Percentiles rank a stretch among this genome's conserved stretches.
Conservation (phyloP, 2,797 vertebrate species). For the Argentina silus region DNA sequence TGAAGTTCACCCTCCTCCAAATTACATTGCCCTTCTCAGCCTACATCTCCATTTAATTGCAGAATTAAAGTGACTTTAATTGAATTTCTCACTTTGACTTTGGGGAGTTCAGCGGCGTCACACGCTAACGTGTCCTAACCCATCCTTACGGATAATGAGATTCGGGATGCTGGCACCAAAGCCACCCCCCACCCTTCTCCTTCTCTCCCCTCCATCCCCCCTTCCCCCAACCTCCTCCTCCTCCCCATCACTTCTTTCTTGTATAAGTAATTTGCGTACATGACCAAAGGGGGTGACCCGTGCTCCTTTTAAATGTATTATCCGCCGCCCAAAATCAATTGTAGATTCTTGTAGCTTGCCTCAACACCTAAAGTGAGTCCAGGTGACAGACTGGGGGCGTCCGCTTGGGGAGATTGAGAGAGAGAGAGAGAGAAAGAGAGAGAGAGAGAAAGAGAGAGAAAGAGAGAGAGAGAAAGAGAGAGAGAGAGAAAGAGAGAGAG, state of each 20-base stretch:
- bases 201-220: conserved; percentile 22
- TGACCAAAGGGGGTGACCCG: conserved; percentile 36
- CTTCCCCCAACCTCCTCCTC: neutral
- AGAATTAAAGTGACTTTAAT: conserved; percentile 52
- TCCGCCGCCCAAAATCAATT: conserved; percentile 35
- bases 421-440: too few relatives aligned
- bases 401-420: neutral
- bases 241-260: conserved; percentile 33
- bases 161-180: conserved; percentile 31
- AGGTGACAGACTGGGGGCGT: neutral
- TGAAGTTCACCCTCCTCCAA: neutral
- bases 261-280: conserved; percentile 50
- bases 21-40: conserved; percentile 38
- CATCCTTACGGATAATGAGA: conserved; percentile 54
- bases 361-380: conserved; percentile 7
- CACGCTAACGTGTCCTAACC: conserved; percentile 9
- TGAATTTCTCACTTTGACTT: conserved; percentile 58
- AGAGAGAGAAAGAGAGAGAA: too few relatives aligned
- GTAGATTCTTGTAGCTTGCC: conserved; percentile 5
- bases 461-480: neutral
- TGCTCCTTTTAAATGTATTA: conserved; percentile 44
- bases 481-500: neutral
- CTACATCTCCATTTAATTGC: conserved; percentile 48
- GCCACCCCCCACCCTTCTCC: conserved; percentile 18
- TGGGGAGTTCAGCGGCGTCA: conserved; percentile 29